Percentiles rank a stretch among this genome's conserved stretches.
Conservation (phyloP, 1,140 invertebrate species). For the Ips nitidus region DNA sequence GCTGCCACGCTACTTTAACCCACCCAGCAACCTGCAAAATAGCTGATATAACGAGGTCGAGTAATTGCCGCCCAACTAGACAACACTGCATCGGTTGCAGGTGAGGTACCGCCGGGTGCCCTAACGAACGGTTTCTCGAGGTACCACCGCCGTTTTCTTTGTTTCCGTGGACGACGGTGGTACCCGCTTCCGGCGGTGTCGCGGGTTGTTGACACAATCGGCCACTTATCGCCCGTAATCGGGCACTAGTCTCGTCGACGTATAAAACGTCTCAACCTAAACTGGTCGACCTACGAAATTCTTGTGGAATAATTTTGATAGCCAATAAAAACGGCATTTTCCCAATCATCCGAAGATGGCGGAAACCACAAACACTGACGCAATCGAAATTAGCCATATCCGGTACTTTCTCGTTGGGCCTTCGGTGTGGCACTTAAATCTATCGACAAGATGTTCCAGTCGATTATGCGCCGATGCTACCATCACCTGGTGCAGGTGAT, state of each 20-base stretch:
- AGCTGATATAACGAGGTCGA: background rate
- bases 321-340: no score
- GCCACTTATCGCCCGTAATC: slow-evolving; percentile 13
- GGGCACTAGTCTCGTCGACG: background rate
- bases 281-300: no score
- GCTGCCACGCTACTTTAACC: no score
- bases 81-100: slow-evolving; percentile 17
- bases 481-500: slow-evolving; percentile 11
- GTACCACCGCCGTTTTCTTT: slow-evolving; percentile 40
- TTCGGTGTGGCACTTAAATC: no score
- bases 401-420: no score
- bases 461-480: background rate
- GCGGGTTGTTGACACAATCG: slow-evolving; percentile 40
- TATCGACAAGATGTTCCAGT: background rate
- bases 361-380: no score
- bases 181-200: slow-evolving; percentile 28
- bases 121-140: slow-evolving; percentile 27
- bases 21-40: background rate
- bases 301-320: no score
- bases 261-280: no score
- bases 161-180: slow-evolving; percentile 33
- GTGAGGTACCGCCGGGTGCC: slow-evolving; percentile 17
- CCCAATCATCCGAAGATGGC: no score
- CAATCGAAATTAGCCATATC: no score
- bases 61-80: no score